phyloP scores from a whole-genome alignment of 2,797 vertebrate species.

The Scomberomorus guttatus region DNA sequence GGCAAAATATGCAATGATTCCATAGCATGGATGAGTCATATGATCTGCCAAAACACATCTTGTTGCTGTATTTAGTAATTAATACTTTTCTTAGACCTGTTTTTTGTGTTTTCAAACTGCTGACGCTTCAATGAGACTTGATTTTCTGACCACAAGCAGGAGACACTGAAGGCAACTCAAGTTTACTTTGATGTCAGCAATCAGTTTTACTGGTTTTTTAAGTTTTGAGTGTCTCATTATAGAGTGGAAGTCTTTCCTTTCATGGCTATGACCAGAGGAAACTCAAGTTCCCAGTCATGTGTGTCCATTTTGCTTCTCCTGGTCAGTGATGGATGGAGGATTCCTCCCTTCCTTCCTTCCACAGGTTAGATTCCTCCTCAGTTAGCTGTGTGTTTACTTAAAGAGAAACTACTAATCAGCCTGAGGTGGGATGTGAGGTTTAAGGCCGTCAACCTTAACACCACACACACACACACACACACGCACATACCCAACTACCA shows the following conservation, averaged over 20 bases:
- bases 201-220: not conserved
- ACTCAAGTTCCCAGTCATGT: conserved; percentile 14
- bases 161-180: not conserved
- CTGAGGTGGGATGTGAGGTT: conserved; percentile 74
- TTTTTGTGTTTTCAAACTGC: not conserved
- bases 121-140: not conserved
- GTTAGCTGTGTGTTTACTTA: conserved; percentile 83
- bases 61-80: not conserved
- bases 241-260: conserved; percentile 47
- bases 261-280: conserved; percentile 13
- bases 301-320: conserved; percentile 16
- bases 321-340: conserved; percentile 69
- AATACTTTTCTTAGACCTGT: not conserved
- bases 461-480: conserved; percentile 41
- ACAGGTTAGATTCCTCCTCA: conserved; percentile 68
- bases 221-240: conserved; percentile 10
- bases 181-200: not conserved
- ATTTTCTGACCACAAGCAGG: not conserved
- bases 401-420: conserved; percentile 84
- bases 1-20: not conserved
- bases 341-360: conserved; percentile 72
- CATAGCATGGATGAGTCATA: not conserved
- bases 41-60: not conserved
- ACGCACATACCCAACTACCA: conserved; percentile 28
- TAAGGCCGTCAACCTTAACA: conserved; percentile 63